phyloP scores from a whole-genome alignment of 2,797 vertebrate species.

The Poecile montanus region DNA sequence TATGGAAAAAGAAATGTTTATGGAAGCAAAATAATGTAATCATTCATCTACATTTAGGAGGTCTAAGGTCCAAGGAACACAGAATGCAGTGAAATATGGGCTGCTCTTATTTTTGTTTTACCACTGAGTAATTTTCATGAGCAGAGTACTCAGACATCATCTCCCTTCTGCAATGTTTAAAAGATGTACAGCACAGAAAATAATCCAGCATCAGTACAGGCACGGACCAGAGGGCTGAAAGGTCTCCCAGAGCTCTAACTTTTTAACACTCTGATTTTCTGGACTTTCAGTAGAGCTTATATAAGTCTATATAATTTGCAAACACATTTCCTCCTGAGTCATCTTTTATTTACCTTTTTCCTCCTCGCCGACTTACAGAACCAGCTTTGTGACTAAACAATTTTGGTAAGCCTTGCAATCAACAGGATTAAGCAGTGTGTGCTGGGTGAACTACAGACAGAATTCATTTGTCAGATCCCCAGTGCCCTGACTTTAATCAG shows the following conservation, averaged over 20 bases:
- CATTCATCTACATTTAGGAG: neutral
- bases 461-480: constrained; percentile 67
- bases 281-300: neutral
- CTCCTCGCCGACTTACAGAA: neutral
- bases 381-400: constrained; percentile 54
- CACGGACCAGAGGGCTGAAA: neutral
- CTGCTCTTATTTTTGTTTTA: neutral
- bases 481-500: constrained; percentile 52
- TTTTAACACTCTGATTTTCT: constrained; percentile 7
- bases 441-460: constrained; percentile 46
- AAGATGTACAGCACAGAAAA: neutral
- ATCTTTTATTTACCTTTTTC: constrained; percentile 58
- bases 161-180: neutral
- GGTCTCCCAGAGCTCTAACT: neutral
- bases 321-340: constrained; percentile 30
- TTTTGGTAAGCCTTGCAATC: constrained; percentile 51
- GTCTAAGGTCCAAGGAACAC: neutral
- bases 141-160: neutral
- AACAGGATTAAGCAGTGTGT: constrained; percentile 35
- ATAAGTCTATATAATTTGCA: neutral
- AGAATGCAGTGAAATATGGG: neutral
- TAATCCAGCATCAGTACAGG: neutral
- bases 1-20: neutral
- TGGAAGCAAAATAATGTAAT: neutral
- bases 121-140: neutral